Evolutionary conservation across 2,797 vertebrate species (phyloP).

Genomic region (Pelobates cultripes): DNA sequence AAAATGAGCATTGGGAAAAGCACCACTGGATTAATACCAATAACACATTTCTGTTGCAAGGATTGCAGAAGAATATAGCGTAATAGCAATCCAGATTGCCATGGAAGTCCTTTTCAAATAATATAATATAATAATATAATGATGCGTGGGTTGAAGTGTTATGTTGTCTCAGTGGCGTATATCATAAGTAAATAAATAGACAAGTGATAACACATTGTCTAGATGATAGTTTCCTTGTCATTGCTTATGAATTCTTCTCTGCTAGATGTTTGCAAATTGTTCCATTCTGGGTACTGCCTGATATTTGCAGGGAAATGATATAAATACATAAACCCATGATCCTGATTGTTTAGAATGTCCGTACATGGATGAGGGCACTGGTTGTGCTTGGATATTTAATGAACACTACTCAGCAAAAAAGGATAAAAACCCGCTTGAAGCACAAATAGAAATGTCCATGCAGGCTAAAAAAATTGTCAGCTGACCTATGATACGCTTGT

Average conservation of each 20-base stretch:
- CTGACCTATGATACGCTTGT: too few species aligned
- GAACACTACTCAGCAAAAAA: too few species aligned
- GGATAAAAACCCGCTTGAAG: too few species aligned
- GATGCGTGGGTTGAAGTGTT: not conserved
- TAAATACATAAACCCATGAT: too few species aligned
- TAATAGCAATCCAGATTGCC: not conserved
- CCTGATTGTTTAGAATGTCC: too few species aligned
- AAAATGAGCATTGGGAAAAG: not conserved
- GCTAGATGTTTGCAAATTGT: conserved; percentile 5
- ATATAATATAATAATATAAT: not conserved
- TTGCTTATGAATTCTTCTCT: not conserved
- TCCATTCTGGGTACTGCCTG: not conserved
- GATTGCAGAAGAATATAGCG: not conserved
- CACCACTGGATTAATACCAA: not conserved
- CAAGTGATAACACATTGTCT: not conserved
- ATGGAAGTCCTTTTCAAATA: not conserved
- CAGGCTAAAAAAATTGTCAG: too few species aligned
- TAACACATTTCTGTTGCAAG: not conserved
- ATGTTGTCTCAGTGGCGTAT: conserved; percentile 6
- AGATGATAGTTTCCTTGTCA: not conserved
- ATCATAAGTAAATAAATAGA: conserved; percentile 40
- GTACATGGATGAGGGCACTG: too few species aligned
- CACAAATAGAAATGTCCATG: too few species aligned
- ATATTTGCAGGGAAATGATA: too few species aligned
- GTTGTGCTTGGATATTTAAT: too few species aligned